Percentiles rank a stretch among this genome's conserved stretches.
Evolutionary conservation across 2,888 invertebrate species (phyloP).

Genomic region (Xestobium rufovillosum): DNA sequence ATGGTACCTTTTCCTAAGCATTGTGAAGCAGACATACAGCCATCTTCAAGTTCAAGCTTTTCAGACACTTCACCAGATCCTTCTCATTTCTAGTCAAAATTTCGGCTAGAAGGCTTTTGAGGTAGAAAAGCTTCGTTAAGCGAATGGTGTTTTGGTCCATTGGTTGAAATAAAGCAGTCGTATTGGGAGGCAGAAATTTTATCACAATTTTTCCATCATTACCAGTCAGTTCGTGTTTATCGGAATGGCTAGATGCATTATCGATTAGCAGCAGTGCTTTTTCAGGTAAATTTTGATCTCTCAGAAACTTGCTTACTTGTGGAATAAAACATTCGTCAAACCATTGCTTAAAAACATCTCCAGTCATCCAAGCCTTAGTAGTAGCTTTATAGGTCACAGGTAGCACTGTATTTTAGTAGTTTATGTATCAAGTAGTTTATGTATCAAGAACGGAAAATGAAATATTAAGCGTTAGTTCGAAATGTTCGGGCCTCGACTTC

Average conservation of each 20-base stretch:
- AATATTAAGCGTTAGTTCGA: too few relatives aligned
- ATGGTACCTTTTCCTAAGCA: too few relatives aligned
- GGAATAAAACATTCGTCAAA: conserved; percentile 21
- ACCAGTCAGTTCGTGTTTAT: too few relatives aligned
- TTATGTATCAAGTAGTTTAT: too few relatives aligned
- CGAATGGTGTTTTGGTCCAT: conserved; percentile 13
- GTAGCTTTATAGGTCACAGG: conserved; percentile 22
- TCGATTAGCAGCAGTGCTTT: conserved; percentile 8
- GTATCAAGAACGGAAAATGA: too few relatives aligned
- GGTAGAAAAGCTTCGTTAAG: conserved; percentile 10
- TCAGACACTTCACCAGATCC: conserved; percentile 3
- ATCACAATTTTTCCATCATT: too few relatives aligned
- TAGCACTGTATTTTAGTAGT: conserved; percentile 19
- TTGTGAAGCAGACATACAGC: too few relatives aligned
- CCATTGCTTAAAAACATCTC: conserved; percentile 23
- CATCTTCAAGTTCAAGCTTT: conserved; percentile 5
- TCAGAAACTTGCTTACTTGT: conserved; percentile 11
- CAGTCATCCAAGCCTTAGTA: conserved; percentile 26
- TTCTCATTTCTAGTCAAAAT: conserved; percentile 8
- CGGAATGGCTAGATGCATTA: conserved; percentile 7
- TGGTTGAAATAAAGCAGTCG: too few relatives aligned
- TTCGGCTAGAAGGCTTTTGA: conserved; percentile 10
- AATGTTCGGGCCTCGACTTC: too few relatives aligned
- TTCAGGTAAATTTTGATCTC: conserved; percentile 1
- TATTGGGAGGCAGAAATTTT: too few relatives aligned